A percentile compares a stretch with the other conserved stretches of the same genome.
phyloP scores from a whole-genome alignment of 2,888 invertebrate species.

The Mantis religiosa region DNA sequence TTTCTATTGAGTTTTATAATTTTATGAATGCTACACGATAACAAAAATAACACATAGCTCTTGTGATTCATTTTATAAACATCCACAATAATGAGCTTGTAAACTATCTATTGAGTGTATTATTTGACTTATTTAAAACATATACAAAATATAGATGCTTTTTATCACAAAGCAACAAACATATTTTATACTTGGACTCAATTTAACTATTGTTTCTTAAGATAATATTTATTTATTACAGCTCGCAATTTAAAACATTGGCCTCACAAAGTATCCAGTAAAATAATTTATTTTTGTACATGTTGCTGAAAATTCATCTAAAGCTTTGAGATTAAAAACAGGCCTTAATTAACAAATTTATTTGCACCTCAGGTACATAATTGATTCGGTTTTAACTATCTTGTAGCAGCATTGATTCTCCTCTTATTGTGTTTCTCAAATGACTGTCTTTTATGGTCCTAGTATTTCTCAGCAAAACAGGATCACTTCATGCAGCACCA shows the following conservation, averaged over 20 bases:
- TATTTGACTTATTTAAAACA: too few species aligned
- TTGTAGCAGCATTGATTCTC: background rate
- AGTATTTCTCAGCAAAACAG: background rate
- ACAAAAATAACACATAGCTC: too few species aligned
- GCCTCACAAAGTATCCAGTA: background rate
- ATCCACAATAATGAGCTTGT: too few species aligned
- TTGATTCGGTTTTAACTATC: background rate
- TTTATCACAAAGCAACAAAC: too few species aligned
- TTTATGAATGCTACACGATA: too few species aligned
- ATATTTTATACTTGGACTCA: too few species aligned
- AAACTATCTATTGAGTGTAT: too few species aligned
- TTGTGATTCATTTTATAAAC: too few species aligned
- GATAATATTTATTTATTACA: background rate
- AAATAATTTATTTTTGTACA: background rate
- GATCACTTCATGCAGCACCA: slow-evolving; percentile 45
- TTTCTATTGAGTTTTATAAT: too few species aligned
- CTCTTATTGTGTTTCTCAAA: background rate
- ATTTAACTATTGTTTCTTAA: too few species aligned
- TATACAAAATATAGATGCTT: too few species aligned
- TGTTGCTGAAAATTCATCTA: background rate
- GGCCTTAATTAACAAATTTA: background rate
- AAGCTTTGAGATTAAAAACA: background rate
- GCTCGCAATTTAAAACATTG: background rate
- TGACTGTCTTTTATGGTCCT: too few species aligned
- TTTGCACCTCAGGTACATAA: background rate